Evolutionary conservation across 1,140 invertebrate species (phyloP).

Genomic region (Eurytemora carolleeae): DNA sequence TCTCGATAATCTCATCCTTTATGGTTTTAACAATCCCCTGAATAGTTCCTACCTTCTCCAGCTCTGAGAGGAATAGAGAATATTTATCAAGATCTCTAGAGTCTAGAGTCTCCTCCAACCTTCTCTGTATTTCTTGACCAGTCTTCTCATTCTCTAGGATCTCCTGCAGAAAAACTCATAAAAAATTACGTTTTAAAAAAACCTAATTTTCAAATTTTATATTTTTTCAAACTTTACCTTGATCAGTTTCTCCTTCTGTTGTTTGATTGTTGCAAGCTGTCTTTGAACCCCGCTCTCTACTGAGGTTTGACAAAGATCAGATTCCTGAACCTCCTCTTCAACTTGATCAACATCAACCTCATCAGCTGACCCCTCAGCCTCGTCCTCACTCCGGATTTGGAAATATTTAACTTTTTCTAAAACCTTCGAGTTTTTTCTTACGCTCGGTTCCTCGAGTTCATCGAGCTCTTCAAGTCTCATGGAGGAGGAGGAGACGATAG

Average conservation of each 20-base stretch:
- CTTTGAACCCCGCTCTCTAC: neutral
- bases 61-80: neutral
- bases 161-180: too few species aligned
- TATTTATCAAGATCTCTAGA: neutral
- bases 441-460: too few species aligned
- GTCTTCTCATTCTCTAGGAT: neutral
- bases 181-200: too few species aligned
- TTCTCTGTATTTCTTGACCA: neutral
- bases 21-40: too few species aligned
- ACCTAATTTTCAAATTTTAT: too few species aligned
- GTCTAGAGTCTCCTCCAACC: neutral
- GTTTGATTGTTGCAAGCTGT: neutral
- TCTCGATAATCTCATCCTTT: too few species aligned
- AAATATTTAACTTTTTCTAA: too few species aligned
- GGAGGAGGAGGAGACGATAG: neutral
- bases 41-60: too few species aligned
- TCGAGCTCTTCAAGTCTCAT: neutral
- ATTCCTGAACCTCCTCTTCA: neutral
- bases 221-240: too few species aligned
- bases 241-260: neutral
- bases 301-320: neutral
- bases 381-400: too few species aligned
- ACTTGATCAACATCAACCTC: neutral
- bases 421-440: too few species aligned
- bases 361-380: neutral